These are phyloP conservation scores for Phenacoccus solenopsis DNA, from an alignment of 1,140 invertebrate species.

Conservation along the genomic window DNA sequence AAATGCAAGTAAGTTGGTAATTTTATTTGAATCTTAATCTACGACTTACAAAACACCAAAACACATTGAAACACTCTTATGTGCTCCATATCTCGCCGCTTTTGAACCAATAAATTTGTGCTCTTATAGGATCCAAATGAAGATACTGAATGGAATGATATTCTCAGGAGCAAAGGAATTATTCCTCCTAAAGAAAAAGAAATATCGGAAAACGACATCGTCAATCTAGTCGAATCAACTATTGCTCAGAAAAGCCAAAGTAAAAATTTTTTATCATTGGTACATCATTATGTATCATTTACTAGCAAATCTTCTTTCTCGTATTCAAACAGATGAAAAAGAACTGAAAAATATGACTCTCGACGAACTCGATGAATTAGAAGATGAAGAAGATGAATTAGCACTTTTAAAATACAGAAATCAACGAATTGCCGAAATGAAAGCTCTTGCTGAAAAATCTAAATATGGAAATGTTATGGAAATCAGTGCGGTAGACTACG, in stretches of 20 bases:
- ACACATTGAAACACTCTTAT: no score
- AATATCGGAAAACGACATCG: slow-evolving; percentile 82
- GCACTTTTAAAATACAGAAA: slow-evolving; percentile 63
- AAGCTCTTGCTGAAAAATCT: slow-evolving; percentile 51
- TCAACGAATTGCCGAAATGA: slow-evolving; percentile 78
- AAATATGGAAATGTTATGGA: slow-evolving; percentile 76
- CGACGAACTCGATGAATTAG: slow-evolving; percentile 81
- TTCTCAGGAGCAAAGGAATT: slow-evolving; percentile 79
- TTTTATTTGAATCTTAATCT: no score
- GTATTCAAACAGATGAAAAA: slow-evolving; percentile 40
- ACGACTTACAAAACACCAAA: no score
- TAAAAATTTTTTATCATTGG: slow-evolving; percentile 28
- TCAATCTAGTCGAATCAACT: slow-evolving; percentile 75
- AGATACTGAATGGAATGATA: slow-evolving; percentile 96
- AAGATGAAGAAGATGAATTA: slow-evolving; percentile 89
- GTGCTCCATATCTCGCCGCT: background rate
- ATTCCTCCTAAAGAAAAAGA: slow-evolving; percentile 71
- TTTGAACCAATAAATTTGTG: background rate
- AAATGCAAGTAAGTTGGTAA: background rate
- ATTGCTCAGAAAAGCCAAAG: slow-evolving; percentile 56
- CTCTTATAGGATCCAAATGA: slow-evolving; percentile 76
- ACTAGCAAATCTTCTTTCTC: background rate
- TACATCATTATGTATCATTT: background rate
- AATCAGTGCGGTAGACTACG: slow-evolving; percentile 85
- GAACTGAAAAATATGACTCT: slow-evolving; percentile 62